Conservation (phyloP, 2,113 vertebrate species). For the Nothobranchius furzeri region DNA sequence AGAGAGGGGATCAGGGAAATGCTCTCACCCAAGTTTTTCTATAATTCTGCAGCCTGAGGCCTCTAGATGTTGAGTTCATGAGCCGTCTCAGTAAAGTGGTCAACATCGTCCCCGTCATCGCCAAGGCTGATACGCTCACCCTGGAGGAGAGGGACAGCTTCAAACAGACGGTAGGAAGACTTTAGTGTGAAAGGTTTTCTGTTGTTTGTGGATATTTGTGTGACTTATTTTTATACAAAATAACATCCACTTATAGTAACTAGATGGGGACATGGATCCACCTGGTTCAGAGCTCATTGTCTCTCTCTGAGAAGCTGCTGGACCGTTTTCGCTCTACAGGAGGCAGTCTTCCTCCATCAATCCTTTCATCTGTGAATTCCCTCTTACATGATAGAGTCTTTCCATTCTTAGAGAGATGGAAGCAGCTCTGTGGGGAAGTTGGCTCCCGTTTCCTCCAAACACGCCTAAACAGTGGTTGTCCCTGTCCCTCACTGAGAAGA, state of each 20-base stretch:
- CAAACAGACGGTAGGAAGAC: conserved; percentile 86
- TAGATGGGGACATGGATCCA: too few relatives aligned
- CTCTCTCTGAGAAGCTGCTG: too few relatives aligned
- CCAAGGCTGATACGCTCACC: conserved; percentile 95
- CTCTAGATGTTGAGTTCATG: conserved; percentile 97
- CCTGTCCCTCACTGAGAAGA: conserved; percentile 30
- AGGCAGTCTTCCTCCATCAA: not conserved
- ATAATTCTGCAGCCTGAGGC: conserved; percentile 82
- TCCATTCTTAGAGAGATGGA: conserved; percentile 34
- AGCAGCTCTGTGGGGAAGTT: conserved; percentile 44
- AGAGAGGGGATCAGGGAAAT: not conserved
- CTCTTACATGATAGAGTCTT: conserved; percentile 25
- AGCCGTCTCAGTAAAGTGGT: conserved; percentile 96
- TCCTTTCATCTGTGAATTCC: conserved; percentile 25
- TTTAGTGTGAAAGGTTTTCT: not conserved
- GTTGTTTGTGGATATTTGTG: too few relatives aligned
- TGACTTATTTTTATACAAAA: not conserved
- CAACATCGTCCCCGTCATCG: conserved; percentile 96
- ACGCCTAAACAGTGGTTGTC: conserved; percentile 33
- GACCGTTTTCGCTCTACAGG: not conserved
- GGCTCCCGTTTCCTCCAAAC: conserved; percentile 37
- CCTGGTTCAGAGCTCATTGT: too few relatives aligned
- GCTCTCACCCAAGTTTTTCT: conserved; percentile 1
- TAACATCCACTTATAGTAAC: too few relatives aligned
- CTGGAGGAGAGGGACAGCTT: conserved; percentile 95